These are phyloP conservation scores for Petaurus breviceps DNA, from an alignment of 2,113 vertebrate species.

Conservation along the genomic window DNA sequence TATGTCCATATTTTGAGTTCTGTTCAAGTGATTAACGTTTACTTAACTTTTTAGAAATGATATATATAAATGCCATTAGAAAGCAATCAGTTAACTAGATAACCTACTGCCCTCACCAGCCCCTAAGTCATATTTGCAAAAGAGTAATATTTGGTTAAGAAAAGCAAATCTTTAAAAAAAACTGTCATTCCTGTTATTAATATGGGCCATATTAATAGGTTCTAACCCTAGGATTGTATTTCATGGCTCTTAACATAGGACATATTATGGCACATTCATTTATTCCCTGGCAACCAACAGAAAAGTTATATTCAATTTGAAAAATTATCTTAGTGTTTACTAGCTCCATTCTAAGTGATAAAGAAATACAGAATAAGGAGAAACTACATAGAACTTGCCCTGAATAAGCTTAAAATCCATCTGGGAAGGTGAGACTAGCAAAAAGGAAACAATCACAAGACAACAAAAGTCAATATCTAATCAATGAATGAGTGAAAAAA, in stretches of 20 bases:
- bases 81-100: background rate
- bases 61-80: background rate
- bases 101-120: background rate
- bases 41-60: background rate
- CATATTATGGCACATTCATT: background rate
- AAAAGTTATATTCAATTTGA: background rate
- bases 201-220: background rate
- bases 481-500: constrained; percentile 8
- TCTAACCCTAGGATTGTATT: background rate
- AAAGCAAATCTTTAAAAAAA: background rate
- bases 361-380: constrained; percentile 7
- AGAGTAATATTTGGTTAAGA: background rate
- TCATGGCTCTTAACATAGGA: background rate
- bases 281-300: background rate
- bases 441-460: constrained; percentile 1
- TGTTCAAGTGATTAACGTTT: background rate
- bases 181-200: background rate
- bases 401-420: constrained; percentile 50
- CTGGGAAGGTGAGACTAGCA: constrained; percentile 37
- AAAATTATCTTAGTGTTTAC: background rate
- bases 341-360: background rate
- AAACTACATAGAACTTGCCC: background rate
- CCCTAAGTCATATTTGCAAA: background rate
- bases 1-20: background rate
- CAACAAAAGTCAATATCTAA: constrained; percentile 1